Evolutionary conservation across 1,140 invertebrate species (phyloP), one percentile per base, ranked within the genome.

Genomic region (Solen grandis): DNA sequence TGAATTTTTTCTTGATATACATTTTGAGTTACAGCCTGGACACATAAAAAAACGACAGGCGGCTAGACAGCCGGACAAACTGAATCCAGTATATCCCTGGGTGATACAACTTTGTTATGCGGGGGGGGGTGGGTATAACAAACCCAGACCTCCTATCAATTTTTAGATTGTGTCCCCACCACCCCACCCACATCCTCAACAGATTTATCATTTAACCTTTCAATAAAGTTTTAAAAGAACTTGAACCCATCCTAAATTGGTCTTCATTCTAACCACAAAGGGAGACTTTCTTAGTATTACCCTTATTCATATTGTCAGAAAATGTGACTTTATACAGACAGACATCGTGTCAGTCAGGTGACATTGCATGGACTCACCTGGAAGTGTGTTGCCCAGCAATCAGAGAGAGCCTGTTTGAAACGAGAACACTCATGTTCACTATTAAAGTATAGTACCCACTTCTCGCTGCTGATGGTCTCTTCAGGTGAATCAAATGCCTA

Each of bases 401-500:
- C 57, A 31, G 85, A 84, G 10, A 91, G 41, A 13, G 88, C 83
- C n/a, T 77, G 41, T 14, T 77, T 75, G 66, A 89, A 89, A 35
- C 85, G 84, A 14, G 84, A 65, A 41, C 77, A 82, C 62, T 91
- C 90, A 25, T 77, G 41, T 0, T 73, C 81, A 10, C 85, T 73
- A 65, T 85, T 87, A 66, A 91, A 91, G 73, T 91, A 90, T 19
- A 91, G 65, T 10, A 89, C 88, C 90, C 90, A 91, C 35, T 86
- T 84, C 4, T 86, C 86, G 82, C 79, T 88, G 52, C 78, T 84
- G 14, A 88, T 82, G 0, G 68, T 80, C 0, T 36, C 63, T 36
- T 89, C 89, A 41, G 88, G 86, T 10, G 90, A 89, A 60, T 91
- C 88, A 86, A 91, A 91, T 55, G 86, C 87, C 90, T 91, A 82